Evolutionary conservation across 2,797 vertebrate genomes (phyloP), one percentile per base, ranked within the genome.

Genomic region (Vespertilio murinus): DNA sequence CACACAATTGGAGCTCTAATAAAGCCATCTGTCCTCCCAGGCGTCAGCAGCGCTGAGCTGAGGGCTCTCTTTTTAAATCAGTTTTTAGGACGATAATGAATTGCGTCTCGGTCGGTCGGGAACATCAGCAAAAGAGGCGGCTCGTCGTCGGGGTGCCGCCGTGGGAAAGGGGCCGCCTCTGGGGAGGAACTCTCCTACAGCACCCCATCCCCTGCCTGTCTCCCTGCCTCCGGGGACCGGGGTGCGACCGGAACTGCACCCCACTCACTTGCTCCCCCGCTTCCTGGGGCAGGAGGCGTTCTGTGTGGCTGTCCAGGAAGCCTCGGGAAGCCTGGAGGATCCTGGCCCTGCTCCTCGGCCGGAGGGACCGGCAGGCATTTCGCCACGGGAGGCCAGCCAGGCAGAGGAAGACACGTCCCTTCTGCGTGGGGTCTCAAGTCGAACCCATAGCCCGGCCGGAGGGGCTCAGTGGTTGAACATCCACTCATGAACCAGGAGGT

Each of bases 11-110:
- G 89, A 95, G 96, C 67, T 54, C 78, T 95, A 94, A 98, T 97
- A 97, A 97, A 97, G 93, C 7, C 6, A 88, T 95, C 96, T 96
- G 94, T 97, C 97, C 94, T 93, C 93, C 86, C 86, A 52, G 94
- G 88, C 3, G 0, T 56, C 93, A 4, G 45, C 54, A 17, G 90
- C 84, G 61, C 74, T 79, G 83, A 96, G 92, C 94, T 56, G 73
- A 73, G 81, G 94, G 47, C 74, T 91, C 79, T 47, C 59, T 42
- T n/a, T 59, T 20, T 89, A 89, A 84, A 93, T 35, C 35, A 45
- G 0, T 42, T 49, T 97, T 94, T 92, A 88, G 94, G 78, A 70
- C 80, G 88, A 28, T 95, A 77, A 94, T 1, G 0, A 96, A 92
- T 69, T 71, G 84, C 85, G 80, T 75, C 90, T 86, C 59, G 9